Percentiles rank a stretch among this genome's conserved stretches.
phyloP scores from a whole-genome alignment of 2,797 vertebrate species.

The Meda fulgida region DNA sequence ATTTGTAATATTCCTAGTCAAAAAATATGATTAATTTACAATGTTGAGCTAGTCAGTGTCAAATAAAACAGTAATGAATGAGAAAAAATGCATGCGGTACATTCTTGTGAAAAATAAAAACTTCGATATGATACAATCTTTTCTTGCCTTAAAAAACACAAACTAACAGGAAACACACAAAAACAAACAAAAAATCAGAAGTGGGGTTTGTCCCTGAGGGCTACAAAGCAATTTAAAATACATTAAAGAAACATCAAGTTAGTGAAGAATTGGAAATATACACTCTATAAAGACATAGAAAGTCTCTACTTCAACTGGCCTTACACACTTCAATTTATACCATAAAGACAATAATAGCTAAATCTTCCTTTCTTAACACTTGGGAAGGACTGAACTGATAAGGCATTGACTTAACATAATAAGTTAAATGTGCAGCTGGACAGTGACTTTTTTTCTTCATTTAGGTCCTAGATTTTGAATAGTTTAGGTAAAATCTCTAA shows the following conservation, averaged over 20 bases:
- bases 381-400: not conserved
- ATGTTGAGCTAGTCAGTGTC: slow-evolving; percentile 68
- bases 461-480: not conserved
- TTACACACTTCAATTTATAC: not conserved
- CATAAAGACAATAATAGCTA: not conserved
- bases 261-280: not conserved
- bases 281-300: not conserved
- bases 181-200: slow-evolving; percentile 15
- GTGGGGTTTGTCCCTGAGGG: slow-evolving; percentile 72
- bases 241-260: not conserved
- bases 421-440: not conserved
- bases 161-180: slow-evolving; percentile 48
- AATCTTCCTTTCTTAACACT: slow-evolving; percentile 14
- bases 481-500: not conserved
- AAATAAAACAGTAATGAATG: slow-evolving; percentile 59
- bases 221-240: slow-evolving; percentile 66
- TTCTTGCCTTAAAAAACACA: slow-evolving; percentile 7
- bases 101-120: slow-evolving; percentile 35
- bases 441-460: not conserved
- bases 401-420: not conserved
- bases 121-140: slow-evolving; percentile 28
- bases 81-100: slow-evolving; percentile 68
- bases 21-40: slow-evolving; percentile 59
- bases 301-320: not conserved
- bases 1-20: slow-evolving; percentile 76